phyloP scores from a whole-genome alignment of 2,797 vertebrate genomes.

The Chaetophractus vellerosus region DNA sequence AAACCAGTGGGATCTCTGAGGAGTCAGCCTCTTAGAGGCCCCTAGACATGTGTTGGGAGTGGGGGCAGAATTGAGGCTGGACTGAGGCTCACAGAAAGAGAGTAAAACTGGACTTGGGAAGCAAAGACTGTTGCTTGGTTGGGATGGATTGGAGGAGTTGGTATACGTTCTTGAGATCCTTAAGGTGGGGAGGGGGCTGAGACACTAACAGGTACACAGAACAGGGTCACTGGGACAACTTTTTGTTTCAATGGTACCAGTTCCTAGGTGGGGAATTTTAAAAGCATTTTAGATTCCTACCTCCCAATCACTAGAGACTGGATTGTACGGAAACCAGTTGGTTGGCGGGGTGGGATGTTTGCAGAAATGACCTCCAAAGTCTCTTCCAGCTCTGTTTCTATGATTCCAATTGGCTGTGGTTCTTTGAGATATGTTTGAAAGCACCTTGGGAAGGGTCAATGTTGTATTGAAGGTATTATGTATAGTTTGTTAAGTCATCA shows the following conservation, averaged over 20 bases:
- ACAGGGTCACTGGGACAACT: background rate
- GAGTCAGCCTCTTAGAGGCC: background rate
- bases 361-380: constrained; percentile 42
- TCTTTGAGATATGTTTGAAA: constrained; percentile 63
- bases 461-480: constrained; percentile 52
- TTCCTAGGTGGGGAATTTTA: background rate
- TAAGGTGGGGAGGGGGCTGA: background rate
- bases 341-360: background rate
- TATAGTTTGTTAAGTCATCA: constrained; percentile 36
- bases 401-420: constrained; percentile 43
- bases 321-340: constrained; percentile 7
- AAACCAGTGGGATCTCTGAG: background rate
- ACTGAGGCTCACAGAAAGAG: background rate
- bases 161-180: constrained; percentile 1
- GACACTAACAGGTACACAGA: constrained; percentile 23
- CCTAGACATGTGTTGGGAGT: background rate
- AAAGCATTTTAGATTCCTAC: background rate
- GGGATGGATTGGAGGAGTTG: constrained; percentile 20
- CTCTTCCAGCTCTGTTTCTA: constrained; percentile 56
- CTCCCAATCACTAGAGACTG: background rate
- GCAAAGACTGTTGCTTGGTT: constrained; percentile 11
- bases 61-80: background rate
- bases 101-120: background rate
- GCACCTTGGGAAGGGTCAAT: constrained; percentile 44
- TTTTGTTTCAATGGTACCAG: background rate